Evolutionary conservation across 2,797 vertebrate genomes (phyloP).

Genomic region (Ctenopoma multispine): DNA sequence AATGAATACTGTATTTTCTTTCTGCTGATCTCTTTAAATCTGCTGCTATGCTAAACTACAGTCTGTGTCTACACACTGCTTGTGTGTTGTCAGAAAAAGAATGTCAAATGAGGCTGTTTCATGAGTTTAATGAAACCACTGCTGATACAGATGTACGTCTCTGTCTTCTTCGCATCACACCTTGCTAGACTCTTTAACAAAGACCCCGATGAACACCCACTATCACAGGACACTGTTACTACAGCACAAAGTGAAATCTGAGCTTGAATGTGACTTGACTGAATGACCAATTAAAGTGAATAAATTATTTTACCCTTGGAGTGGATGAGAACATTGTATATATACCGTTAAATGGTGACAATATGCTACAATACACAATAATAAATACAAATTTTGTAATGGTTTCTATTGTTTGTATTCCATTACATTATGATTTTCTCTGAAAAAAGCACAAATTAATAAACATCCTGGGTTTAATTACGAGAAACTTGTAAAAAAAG

Average conservation of each 20-base stretch:
- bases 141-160: not conserved
- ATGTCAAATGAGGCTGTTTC: not conserved
- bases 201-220: not conserved
- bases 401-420: constrained; percentile 26
- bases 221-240: not conserved
- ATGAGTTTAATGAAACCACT: not conserved
- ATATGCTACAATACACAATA: constrained; percentile 63
- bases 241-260: constrained; percentile 19
- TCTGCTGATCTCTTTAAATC: too few species aligned
- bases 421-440: constrained; percentile 17
- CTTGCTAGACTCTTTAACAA: not conserved
- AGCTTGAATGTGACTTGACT: constrained; percentile 1
- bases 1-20: too few species aligned
- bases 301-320: constrained; percentile 12
- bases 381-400: constrained; percentile 69
- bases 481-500: not conserved
- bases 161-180: too few species aligned
- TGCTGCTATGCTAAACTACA: too few species aligned
- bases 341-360: constrained; percentile 44
- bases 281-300: not conserved
- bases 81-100: not conserved
- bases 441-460: constrained; percentile 32
- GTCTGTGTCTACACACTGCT: not conserved
- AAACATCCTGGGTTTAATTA: constrained; percentile 26
- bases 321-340: constrained; percentile 3